phyloP scores from a whole-genome alignment of 2,797 vertebrate species.

The Acanthopagrus latus region DNA sequence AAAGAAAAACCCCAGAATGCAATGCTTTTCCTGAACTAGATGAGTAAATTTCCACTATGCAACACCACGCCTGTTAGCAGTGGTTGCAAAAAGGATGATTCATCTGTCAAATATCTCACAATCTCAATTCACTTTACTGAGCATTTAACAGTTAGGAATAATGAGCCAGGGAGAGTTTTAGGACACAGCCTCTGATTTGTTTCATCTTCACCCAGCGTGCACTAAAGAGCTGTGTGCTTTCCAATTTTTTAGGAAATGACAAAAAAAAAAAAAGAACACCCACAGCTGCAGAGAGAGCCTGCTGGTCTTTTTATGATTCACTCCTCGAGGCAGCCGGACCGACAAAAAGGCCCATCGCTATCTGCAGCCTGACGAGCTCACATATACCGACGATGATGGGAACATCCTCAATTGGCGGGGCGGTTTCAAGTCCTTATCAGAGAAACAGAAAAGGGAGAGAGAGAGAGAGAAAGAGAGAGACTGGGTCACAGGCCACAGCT shows the following conservation, averaged over 20 bases:
- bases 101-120: constrained; percentile 6
- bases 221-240: background rate
- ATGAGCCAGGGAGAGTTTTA: background rate
- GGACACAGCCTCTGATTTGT: background rate
- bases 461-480: background rate
- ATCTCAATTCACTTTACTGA: background rate
- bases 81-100: constrained; percentile 11
- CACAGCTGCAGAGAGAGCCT: constrained; percentile 10
- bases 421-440: constrained; percentile 27
- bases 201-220: constrained; percentile 3
- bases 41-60: background rate
- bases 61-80: background rate
- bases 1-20: background rate
- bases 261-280: background rate
- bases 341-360: constrained; percentile 14
- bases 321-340: constrained; percentile 14
- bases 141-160: background rate
- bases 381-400: constrained; percentile 24
- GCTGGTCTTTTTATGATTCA: constrained; percentile 7
- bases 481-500: constrained; percentile 32
- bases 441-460: constrained; percentile 7
- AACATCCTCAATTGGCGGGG: constrained; percentile 27
- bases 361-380: constrained; percentile 29
- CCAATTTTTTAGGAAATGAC: background rate
- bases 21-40: background rate